Evolutionary conservation across 2,888 invertebrate genomes (phyloP).

Genomic region (Argyra leucocephala): DNA sequence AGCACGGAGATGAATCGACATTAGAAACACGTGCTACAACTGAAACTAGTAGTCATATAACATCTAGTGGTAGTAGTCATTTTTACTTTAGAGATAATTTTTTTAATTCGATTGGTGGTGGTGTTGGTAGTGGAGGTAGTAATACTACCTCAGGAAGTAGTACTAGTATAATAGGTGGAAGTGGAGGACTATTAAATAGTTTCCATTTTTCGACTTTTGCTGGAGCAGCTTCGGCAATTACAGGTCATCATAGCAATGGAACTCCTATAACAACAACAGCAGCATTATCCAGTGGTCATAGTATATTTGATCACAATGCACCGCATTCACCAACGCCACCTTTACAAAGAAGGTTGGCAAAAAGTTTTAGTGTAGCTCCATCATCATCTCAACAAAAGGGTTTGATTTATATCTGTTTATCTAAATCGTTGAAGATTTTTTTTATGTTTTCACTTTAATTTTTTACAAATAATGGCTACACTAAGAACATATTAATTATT

Average conservation of each 20-base stretch:
- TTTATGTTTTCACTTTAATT: background rate
- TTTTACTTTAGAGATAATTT: slow-evolving; percentile 20
- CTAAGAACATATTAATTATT: slow-evolving; percentile 15
- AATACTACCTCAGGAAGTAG: slow-evolving; percentile 23
- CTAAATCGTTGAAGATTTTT: background rate
- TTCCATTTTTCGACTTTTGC: slow-evolving; percentile 37
- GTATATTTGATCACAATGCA: slow-evolving; percentile 38
- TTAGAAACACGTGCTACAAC: slow-evolving; percentile 38
- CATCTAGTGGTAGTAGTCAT: slow-evolving; percentile 20
- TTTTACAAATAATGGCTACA: background rate
- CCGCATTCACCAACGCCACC: slow-evolving; percentile 71
- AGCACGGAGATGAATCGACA: slow-evolving; percentile 34
- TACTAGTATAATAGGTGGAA: slow-evolving; percentile 24
- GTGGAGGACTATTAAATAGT: slow-evolving; percentile 15
- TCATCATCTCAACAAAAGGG: slow-evolving; percentile 47
- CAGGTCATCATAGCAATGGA: slow-evolving; percentile 27
- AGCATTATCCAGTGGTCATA: slow-evolving; percentile 32
- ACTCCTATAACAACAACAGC: slow-evolving; percentile 29
- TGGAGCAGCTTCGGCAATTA: slow-evolving; percentile 19
- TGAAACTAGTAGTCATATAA: slow-evolving; percentile 17
- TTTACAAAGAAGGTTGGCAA: slow-evolving; percentile 77
- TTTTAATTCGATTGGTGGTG: slow-evolving; percentile 19
- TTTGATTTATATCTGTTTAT: slow-evolving; percentile 28
- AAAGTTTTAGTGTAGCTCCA: slow-evolving; percentile 83
- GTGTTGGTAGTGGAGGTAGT: slow-evolving; percentile 21